Evolutionary conservation across 2,113 vertebrate genomes (phyloP), one percentile per base, ranked within the genome.

Genomic region (Rhinogobius similis): DNA sequence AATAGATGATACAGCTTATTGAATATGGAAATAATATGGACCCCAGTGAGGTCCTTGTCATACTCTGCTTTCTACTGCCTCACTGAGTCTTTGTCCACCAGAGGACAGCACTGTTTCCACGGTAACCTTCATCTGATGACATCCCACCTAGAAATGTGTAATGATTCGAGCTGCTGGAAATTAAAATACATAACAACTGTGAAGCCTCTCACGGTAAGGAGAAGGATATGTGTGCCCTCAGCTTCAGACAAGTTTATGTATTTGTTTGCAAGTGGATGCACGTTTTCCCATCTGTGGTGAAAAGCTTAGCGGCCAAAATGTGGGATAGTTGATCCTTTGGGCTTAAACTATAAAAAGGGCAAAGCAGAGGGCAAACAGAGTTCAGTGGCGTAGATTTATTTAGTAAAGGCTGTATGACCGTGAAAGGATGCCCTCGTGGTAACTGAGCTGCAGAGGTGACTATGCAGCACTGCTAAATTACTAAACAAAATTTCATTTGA

Each of bases 1-100:
- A 92, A 92, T 90, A 81, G 72, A 79, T 88, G 75, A 81, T 87
- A 88, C 82, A 92, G 89, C 92, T 92, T 93, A 92, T 92, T 88
- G 90, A 75, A 85, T 87, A 91, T 86, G 72, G 72, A 91, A 89
- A 73, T 65, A 61, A 70, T 92, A 90, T 93, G 83, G 90, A 93
- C 76, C 91, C 80, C 32, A 68, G 18, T 21, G 52, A 87, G 90
- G 77, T 89, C 91, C 68, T 69, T 92, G 92, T 93, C 92, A 72
- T 73, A 44, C 61, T 79, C 84, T 86, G 82, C 83, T 88, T 89
- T 90, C 90, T 90, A 86, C 86, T 55, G 81, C 68, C 52, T 65
- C 1, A 24, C 74, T 5, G 78, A 82, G 78, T 83, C 72, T 73
- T 75, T 81, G 70, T 82, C 75, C 75, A 73, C 76, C 79, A 76